Evolutionary conservation across 2,888 invertebrate genomes (phyloP).

Genomic region (Branchellion lobata): DNA sequence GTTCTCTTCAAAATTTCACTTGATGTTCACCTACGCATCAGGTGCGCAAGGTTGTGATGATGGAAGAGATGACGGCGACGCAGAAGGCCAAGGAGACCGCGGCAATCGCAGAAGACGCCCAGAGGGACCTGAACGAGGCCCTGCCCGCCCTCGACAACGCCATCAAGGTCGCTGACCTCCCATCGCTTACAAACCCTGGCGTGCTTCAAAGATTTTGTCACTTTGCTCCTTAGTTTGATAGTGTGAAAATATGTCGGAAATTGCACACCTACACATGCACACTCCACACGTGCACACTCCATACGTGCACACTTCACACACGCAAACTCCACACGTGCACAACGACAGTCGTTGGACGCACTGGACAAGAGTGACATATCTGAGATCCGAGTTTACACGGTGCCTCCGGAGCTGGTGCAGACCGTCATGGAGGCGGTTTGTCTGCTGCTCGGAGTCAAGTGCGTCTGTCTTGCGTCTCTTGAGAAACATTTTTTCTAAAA

Average conservation of each 20-base stretch:
- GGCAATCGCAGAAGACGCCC: constrained; percentile 80
- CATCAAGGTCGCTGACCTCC: constrained; percentile 65
- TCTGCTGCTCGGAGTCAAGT: constrained; percentile 79
- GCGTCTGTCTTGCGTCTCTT: too few relatives aligned
- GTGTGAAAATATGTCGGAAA: background rate
- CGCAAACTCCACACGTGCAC: too few relatives aligned
- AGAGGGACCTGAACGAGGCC: constrained; percentile 79
- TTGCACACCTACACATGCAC: background rate
- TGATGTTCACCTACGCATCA: constrained; percentile 48
- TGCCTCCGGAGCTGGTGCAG: constrained; percentile 79
- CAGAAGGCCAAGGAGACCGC: constrained; percentile 81
- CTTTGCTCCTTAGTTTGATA: too few relatives aligned
- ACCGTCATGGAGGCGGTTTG: constrained; percentile 91
- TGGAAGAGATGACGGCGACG: constrained; percentile 81
- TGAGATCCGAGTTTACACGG: constrained; percentile 82
- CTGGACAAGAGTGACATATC: constrained; percentile 87
- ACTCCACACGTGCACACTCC: too few relatives aligned
- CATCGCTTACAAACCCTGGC: background rate
- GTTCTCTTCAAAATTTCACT: too few relatives aligned
- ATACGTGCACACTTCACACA: too few relatives aligned
- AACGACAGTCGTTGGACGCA: constrained; percentile 71
- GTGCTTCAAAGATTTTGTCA: background rate
- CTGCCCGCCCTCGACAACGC: constrained; percentile 83
- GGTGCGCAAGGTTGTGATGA: constrained; percentile 74
- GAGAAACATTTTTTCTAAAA: too few relatives aligned